Evolutionary conservation across 2,888 invertebrate species (phyloP).

Genomic region (Tetropium fuscum): DNA sequence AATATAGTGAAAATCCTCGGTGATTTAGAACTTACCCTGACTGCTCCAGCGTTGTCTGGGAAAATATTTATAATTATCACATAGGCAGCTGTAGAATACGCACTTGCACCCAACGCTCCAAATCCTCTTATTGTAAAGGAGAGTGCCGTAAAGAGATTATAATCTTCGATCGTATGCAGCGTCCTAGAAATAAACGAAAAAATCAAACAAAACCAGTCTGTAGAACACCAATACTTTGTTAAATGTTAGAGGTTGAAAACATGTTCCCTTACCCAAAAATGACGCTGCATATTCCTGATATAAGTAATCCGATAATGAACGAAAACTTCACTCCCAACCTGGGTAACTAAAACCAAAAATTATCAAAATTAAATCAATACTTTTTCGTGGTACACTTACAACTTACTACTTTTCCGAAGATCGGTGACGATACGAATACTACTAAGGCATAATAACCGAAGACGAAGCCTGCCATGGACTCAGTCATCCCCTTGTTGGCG

Average conservation of each 20-base stretch:
- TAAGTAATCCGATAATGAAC: conserved; percentile 76
- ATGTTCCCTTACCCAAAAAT: conserved; percentile 78
- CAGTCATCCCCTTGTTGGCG: conserved; percentile 76
- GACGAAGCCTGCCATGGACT: conserved; percentile 78
- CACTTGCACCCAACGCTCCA: conserved; percentile 81
- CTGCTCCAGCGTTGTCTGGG: conserved; percentile 79
- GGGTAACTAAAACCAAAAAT: conserved; percentile 71
- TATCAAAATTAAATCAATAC: conserved; percentile 14
- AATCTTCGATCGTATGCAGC: conserved; percentile 72
- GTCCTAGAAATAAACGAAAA: conserved; percentile 68
- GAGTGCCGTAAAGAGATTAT: conserved; percentile 72
- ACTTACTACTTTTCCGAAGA: conserved; percentile 82
- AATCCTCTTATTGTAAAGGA: conserved; percentile 79
- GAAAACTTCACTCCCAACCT: conserved; percentile 77
- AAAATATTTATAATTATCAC: conserved; percentile 82
- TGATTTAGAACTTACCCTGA: conserved; percentile 69
- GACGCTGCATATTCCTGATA: conserved; percentile 78
- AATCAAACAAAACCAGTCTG: no score
- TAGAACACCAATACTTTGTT: no score
- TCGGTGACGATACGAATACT: conserved; percentile 78
- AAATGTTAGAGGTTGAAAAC: no score
- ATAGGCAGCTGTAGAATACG: conserved; percentile 81
- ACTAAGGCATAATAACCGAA: conserved; percentile 83
- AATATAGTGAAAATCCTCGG: no score
- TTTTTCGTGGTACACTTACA: conserved; percentile 3